Evolutionary conservation across 2,888 invertebrate genomes (phyloP), one percentile per base, ranked within the genome.

Genomic region (Caenorhabditis sp.): DNA sequence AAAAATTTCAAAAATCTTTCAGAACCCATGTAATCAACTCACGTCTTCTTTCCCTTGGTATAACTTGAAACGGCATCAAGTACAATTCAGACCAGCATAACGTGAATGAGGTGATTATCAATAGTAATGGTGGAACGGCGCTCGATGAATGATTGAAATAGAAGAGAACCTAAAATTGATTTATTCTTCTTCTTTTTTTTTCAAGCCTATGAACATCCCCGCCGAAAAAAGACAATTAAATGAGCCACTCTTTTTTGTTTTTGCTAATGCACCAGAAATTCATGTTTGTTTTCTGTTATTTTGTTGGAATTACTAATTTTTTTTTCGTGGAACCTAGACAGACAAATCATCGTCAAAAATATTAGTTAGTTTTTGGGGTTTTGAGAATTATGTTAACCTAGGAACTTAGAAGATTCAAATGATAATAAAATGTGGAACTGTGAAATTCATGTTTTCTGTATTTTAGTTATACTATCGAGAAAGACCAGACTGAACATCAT

Each of bases 1-100:
- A 31, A 31, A 31, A 31, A 31, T 10, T 31, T 31, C 5, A 56
- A 63, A 57, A 31, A 59, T n/a, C n/a, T n/a, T n/a, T n/a, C n/a
- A n/a, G n/a, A n/a, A n/a, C n/a, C n/a, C n/a, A n/a, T n/a, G n/a
- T n/a, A n/a, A n/a, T n/a, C 23, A 36, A 56, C 60, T 56, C 61
- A 73, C 73, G 59, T 67, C 74, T 62, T n/a, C 84, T 68, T 64
- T 85, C 85, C 25, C 78, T 71, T 10, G 80, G 75, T 23, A 85
- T 67, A 36, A 85, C 83, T 64, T 85, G 79, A 68, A 84, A 85
- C 1, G 85, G 85, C 81, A 85, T 78, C 36, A 85, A 67, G 75
- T 83, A 85, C 50, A 85, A 77, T 67, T 85, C 84, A 20, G 81
- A 79, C 85, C 85, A 85, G 26, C 81, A 81, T 17, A 83, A 73